These are phyloP conservation scores for Anguilla obscura DNA, from an alignment of 2,797 vertebrate species.

Conservation along the genomic window DNA sequence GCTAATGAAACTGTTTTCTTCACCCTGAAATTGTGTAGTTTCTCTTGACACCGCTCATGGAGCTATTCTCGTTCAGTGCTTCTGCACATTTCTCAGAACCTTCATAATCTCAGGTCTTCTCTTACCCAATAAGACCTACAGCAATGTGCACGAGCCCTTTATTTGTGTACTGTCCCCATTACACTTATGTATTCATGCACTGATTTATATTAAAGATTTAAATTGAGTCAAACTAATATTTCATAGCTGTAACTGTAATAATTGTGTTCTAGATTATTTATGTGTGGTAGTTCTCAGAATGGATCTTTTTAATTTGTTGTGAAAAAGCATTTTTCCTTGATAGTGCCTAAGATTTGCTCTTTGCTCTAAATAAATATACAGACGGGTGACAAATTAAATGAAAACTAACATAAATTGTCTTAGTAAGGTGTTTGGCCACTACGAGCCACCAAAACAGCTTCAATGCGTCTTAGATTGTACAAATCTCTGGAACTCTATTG, in stretches of 20 bases:
- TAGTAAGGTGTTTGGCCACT: too few relatives aligned
- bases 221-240: background rate
- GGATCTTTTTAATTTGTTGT: background rate
- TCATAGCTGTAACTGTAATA: background rate
- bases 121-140: background rate
- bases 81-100: background rate
- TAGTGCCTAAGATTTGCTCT: too few relatives aligned
- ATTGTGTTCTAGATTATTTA: conserved; percentile 1
- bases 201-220: background rate
- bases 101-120: background rate
- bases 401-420: too few relatives aligned
- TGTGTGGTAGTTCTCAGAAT: background rate
- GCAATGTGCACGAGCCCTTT: background rate
- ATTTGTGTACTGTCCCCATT: background rate
- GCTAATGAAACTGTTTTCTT: background rate
- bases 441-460: too few relatives aligned
- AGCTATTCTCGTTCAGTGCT: background rate
- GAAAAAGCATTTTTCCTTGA: too few relatives aligned
- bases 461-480: too few relatives aligned
- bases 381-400: too few relatives aligned
- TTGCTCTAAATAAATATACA: too few relatives aligned
- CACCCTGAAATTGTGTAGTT: background rate
- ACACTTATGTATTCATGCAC: background rate
- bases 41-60: background rate
- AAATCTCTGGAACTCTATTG: too few relatives aligned